Evolutionary conservation across 2,888 invertebrate species (phyloP).

Genomic region (Campaea margaritaria): DNA sequence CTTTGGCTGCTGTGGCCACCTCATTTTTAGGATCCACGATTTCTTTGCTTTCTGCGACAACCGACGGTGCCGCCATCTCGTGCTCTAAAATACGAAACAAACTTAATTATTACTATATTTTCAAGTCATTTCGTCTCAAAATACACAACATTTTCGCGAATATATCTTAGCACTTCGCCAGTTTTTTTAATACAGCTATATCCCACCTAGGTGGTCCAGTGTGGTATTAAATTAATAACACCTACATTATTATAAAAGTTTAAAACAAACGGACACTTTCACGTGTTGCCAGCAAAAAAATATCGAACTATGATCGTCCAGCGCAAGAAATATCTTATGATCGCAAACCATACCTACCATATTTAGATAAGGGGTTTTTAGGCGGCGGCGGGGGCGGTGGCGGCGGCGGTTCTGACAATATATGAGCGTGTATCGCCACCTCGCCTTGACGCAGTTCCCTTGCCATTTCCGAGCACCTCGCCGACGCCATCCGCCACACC

Average conservation of each 20-base stretch:
- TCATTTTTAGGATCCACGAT: slow-evolving; percentile 42
- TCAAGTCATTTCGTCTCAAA: no score
- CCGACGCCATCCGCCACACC: slow-evolving; percentile 76
- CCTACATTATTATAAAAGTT: no score
- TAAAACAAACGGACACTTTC: no score
- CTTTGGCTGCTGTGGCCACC: slow-evolving; percentile 51
- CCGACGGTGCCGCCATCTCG: slow-evolving; percentile 31
- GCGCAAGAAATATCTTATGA: no score
- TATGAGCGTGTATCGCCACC: slow-evolving; percentile 74
- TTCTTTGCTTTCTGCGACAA: slow-evolving; percentile 28
- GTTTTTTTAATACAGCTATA: no score
- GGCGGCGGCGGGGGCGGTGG: slow-evolving; percentile 66
- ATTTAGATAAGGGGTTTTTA: slow-evolving; percentile 64
- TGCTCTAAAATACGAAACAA: slow-evolving; percentile 46
- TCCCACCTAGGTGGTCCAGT: no score
- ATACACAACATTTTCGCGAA: no score
- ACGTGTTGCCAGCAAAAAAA: no score
- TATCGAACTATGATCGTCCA: no score
- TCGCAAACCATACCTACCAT: slow-evolving; percentile 50
- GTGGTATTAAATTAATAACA: no score
- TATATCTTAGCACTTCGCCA: no score
- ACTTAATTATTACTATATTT: no score
- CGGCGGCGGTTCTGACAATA: slow-evolving; percentile 73
- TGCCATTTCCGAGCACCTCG: slow-evolving; percentile 57
- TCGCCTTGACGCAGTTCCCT: slow-evolving; percentile 67